phyloP scores from a whole-genome alignment of 1,140 invertebrate species.

The Diabrotica undecimpunctata region DNA sequence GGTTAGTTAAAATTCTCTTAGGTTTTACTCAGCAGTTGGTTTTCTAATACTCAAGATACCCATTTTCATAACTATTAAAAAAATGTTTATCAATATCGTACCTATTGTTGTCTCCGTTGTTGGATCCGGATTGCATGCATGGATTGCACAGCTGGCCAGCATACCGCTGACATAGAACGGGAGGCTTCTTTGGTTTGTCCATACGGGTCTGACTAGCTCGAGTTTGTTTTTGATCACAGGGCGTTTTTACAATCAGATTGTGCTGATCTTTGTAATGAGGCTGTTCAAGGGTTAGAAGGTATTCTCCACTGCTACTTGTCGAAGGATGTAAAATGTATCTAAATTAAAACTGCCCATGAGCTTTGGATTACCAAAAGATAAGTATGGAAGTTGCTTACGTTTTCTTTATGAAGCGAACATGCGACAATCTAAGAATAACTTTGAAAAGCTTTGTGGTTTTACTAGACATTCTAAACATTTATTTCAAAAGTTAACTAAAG shows the following conservation, averaged over 20 bases:
- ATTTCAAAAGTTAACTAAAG: too few relatives aligned
- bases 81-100: background rate
- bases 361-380: too few relatives aligned
- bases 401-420: too few relatives aligned
- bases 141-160: slow-evolving; percentile 68
- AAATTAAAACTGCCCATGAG: background rate
- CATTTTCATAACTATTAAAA: too few relatives aligned
- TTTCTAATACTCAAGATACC: too few relatives aligned
- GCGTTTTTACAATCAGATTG: slow-evolving; percentile 61
- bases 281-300: slow-evolving; percentile 63
- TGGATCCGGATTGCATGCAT: slow-evolving; percentile 57
- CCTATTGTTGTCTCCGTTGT: slow-evolving; percentile 24
- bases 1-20: too few relatives aligned
- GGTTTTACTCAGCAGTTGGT: too few relatives aligned
- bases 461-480: too few relatives aligned
- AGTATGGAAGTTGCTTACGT: too few relatives aligned
- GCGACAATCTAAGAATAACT: too few relatives aligned
- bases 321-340: slow-evolving; percentile 60
- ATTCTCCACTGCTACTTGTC: slow-evolving; percentile 59
- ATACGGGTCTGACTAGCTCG: slow-evolving; percentile 51
- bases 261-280: slow-evolving; percentile 57
- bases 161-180: slow-evolving; percentile 37
- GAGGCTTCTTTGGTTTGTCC: slow-evolving; percentile 41
- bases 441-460: background rate
- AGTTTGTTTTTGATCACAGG: slow-evolving; percentile 49